A percentile compares a stretch with the other conserved stretches of the same genome.
phyloP scores from a whole-genome alignment of 2,888 invertebrate genomes.

The Ochlodes sylvanus region DNA sequence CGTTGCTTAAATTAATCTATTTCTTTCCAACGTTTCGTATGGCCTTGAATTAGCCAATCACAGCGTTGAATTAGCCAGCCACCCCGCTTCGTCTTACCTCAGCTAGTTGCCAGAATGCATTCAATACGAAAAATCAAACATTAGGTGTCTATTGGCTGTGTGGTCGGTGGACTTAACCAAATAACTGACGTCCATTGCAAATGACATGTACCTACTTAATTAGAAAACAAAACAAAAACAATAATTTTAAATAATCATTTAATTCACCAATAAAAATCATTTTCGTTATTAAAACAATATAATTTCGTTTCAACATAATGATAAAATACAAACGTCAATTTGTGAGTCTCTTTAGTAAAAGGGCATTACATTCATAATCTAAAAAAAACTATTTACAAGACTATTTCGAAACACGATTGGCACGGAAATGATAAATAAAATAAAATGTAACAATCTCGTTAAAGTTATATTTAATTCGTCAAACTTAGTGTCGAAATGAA shows the following conservation, averaged over 20 bases:
- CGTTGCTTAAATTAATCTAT: no score
- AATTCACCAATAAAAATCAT: slow-evolving; percentile 69
- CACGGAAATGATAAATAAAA: slow-evolving; percentile 70
- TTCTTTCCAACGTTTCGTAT: no score
- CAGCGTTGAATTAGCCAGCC: no score
- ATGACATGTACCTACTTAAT: no score
- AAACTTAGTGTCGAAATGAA: slow-evolving; percentile 61
- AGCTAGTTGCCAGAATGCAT: no score
- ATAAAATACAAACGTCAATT: slow-evolving; percentile 50
- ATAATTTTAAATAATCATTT: slow-evolving; percentile 67
- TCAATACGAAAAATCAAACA: no score
- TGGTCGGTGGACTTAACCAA: no score
- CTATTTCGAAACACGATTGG: slow-evolving; percentile 63
- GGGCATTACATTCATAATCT: slow-evolving; percentile 39
- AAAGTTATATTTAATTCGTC: slow-evolving; percentile 54
- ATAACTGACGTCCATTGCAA: no score
- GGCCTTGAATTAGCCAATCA: no score
- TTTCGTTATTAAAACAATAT: slow-evolving; percentile 57
- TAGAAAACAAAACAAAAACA: slow-evolving; percentile 45
- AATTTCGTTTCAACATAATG: slow-evolving; percentile 53
- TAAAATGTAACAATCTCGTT: slow-evolving; percentile 47
- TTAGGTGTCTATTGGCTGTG: no score
- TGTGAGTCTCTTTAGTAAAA: slow-evolving; percentile 38
- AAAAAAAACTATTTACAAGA: slow-evolving; percentile 54
- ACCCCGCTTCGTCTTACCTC: no score